Evolutionary conservation across 2,888 invertebrate species (phyloP).

Genomic region (Perizoma flavofasciatum): DNA sequence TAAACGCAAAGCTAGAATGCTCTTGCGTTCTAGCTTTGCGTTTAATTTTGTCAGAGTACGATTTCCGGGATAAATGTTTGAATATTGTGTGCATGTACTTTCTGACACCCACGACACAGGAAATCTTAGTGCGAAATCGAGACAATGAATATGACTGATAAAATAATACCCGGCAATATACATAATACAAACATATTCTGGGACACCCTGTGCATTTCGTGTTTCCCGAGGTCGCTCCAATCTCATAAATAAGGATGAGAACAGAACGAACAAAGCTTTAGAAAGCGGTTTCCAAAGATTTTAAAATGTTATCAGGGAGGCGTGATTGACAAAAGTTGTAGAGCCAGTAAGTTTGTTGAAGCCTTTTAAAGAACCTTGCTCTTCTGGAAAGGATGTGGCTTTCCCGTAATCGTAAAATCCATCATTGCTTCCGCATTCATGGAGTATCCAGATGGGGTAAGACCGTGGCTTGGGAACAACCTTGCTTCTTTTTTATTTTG

Average conservation of each 20-base stretch:
- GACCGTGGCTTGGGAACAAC: too few species aligned
- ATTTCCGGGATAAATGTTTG: too few species aligned
- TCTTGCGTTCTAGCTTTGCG: too few species aligned
- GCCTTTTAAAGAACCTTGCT: constrained; percentile 16
- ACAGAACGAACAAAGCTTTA: constrained; percentile 46
- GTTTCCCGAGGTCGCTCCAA: constrained; percentile 51
- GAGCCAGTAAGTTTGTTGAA: constrained; percentile 22
- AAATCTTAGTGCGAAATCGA: too few species aligned
- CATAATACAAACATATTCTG: too few species aligned
- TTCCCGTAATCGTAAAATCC: constrained; percentile 58
- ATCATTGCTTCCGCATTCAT: constrained; percentile 43
- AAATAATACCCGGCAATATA: too few species aligned
- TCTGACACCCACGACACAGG: too few species aligned
- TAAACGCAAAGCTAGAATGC: too few species aligned
- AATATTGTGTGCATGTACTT: too few species aligned
- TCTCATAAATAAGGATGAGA: constrained; percentile 66
- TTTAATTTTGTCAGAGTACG: too few species aligned
- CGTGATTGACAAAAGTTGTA: constrained; percentile 62
- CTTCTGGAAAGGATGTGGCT: constrained; percentile 52
- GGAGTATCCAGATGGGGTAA: background rate
- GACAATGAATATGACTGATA: too few species aligned
- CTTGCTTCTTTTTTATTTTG: too few species aligned
- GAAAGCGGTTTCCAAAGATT: constrained; percentile 53
- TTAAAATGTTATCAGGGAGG: constrained; percentile 61
- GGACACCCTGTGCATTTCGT: constrained; percentile 16